Conservation (phyloP, 2,888 invertebrate genomes). For the Spisula subtruncata region DNA sequence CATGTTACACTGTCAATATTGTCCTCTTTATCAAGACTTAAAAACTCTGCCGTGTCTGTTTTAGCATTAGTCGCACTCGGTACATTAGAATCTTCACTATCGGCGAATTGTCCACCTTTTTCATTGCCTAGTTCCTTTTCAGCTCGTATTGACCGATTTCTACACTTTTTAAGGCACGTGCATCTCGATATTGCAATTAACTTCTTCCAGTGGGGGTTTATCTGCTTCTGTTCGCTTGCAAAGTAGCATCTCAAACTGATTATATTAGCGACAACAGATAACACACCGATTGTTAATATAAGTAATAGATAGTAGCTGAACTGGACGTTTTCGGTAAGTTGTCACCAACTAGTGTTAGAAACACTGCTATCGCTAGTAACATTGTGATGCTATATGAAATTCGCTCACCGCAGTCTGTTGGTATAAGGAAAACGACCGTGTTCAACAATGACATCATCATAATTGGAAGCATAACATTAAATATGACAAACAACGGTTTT, state of each 20-base stretch:
- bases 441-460: not conserved
- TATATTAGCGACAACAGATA: not conserved
- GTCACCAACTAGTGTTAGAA: conserved; percentile 64
- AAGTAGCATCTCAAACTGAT: not conserved
- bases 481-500: not conserved
- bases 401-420: conserved; percentile 52
- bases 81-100: not conserved
- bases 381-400: conserved; percentile 63
- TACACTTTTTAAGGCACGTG: not conserved
- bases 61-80: not conserved
- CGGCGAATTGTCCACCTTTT: not conserved
- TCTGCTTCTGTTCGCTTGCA: not conserved
- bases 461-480: not conserved
- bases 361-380: conserved; percentile 66
- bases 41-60: not conserved
- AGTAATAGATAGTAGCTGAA: not conserved
- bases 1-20: conserved; percentile 21
- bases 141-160: not conserved
- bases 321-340: conserved; percentile 65
- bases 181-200: not conserved
- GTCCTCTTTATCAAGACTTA: not conserved
- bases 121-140: not conserved
- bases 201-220: not conserved
- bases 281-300: not conserved
- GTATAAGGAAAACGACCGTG: not conserved